Conservation (phyloP, 2,888 invertebrate genomes). For the Philereme transversata region DNA sequence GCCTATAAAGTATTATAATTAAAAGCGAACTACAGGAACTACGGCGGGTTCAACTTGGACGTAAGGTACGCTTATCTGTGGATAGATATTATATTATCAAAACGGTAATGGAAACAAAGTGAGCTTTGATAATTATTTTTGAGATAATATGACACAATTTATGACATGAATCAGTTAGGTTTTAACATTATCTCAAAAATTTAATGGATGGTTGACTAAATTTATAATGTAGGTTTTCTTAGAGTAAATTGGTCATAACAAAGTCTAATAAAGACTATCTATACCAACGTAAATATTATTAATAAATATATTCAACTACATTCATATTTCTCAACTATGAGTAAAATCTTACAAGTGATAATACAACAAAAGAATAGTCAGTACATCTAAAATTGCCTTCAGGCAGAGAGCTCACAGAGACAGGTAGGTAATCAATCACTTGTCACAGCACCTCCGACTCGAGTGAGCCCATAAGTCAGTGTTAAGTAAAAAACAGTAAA, state of each 20-base stretch:
- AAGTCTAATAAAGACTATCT: too few species aligned
- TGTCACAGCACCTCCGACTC: slow-evolving; percentile 21
- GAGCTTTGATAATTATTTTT: too few species aligned
- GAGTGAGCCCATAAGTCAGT: slow-evolving; percentile 47
- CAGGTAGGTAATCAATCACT: slow-evolving; percentile 37
- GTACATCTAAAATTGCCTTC: slow-evolving; percentile 3
- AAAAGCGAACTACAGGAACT: slow-evolving; percentile 85
- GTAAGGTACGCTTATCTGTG: slow-evolving; percentile 12
- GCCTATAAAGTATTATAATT: slow-evolving; percentile 92
- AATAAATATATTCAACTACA: too few species aligned
- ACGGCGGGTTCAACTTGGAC: slow-evolving; percentile 47
- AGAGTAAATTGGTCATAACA: too few species aligned
- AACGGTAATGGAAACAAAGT: slow-evolving; percentile 4
- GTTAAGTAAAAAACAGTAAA: slow-evolving; percentile 57
- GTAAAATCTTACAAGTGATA: neutral
- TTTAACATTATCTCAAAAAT: too few species aligned
- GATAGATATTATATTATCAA: slow-evolving; percentile 14
- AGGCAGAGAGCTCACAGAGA: slow-evolving; percentile 16
- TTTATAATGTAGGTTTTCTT: too few species aligned
- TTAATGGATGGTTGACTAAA: too few species aligned
- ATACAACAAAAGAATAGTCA: neutral
- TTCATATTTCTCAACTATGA: too few species aligned
- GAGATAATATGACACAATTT: too few species aligned
- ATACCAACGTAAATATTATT: too few species aligned
- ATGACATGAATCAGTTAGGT: too few species aligned